phyloP scores from a whole-genome alignment of 1,140 invertebrate species.

The Phymastichus coffea region DNA sequence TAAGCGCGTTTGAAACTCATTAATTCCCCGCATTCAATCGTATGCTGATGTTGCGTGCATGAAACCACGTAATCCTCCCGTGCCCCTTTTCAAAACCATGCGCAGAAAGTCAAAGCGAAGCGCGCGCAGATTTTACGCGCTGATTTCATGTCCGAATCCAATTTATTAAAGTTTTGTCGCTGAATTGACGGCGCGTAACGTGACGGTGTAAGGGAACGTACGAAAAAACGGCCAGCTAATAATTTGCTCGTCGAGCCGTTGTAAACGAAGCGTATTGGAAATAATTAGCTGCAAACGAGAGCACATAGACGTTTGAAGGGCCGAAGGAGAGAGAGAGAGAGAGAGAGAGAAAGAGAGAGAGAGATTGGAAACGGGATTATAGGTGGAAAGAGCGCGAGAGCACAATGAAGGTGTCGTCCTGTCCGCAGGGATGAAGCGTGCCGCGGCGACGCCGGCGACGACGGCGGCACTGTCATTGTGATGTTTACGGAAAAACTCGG shows the following conservation, averaged over 20 bases:
- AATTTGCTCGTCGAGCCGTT: no score
- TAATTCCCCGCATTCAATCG: slow-evolving; percentile 46
- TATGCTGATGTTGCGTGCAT: neutral
- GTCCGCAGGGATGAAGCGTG: no score
- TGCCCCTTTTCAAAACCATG: neutral
- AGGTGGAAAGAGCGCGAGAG: neutral
- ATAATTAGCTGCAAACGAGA: no score
- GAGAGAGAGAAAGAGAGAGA: neutral
- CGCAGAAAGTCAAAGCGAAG: neutral
- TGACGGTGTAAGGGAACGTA: no score
- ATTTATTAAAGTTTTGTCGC: no score
- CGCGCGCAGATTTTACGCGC: neutral
- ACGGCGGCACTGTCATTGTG: slow-evolving; percentile 32
- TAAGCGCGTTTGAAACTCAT: slow-evolving; percentile 52
- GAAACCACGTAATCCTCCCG: neutral
- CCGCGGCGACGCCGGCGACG: no score
- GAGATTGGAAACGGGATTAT: slow-evolving; percentile 12
- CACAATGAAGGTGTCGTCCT: slow-evolving; percentile 21
- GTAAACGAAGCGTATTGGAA: no score
- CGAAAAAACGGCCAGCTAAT: no score
- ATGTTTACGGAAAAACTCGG: slow-evolving; percentile 40
- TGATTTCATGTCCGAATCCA: no score
- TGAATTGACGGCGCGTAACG: no score
- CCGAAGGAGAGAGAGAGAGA: no score
- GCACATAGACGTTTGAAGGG: no score